Evolutionary conservation across 2,113 vertebrate genomes (phyloP).

Genomic region (Leptobrachium ailaonicum): DNA sequence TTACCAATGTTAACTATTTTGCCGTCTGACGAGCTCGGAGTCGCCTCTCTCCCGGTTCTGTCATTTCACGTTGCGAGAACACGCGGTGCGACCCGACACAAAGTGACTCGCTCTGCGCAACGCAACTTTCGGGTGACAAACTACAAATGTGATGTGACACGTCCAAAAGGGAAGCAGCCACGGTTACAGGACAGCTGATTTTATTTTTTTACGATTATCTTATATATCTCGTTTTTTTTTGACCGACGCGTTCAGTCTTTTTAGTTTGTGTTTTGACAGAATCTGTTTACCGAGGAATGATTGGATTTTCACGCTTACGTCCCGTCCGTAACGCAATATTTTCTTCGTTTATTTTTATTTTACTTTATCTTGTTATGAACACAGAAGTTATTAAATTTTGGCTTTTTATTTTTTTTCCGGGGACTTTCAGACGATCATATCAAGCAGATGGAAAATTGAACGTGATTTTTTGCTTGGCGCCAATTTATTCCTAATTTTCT

Average conservation of each 20-base stretch:
- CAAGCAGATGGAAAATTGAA: neutral
- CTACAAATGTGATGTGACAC: slow-evolving; percentile 41
- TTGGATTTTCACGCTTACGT: neutral
- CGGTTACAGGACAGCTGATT: slow-evolving; percentile 41
- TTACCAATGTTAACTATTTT: slow-evolving; percentile 37
- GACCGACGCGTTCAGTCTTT: neutral
- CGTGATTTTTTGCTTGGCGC: neutral
- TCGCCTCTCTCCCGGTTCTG: slow-evolving; percentile 13
- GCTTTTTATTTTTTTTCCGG: neutral
- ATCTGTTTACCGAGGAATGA: slow-evolving; percentile 19
- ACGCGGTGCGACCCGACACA: slow-evolving; percentile 21
- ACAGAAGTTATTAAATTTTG: slow-evolving; percentile 19
- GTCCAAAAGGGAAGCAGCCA: slow-evolving; percentile 4
- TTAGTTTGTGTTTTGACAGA: neutral
- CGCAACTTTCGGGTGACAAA: slow-evolving; percentile 38
- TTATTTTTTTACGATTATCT: neutral
- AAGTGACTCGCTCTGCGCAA: slow-evolving; percentile 28
- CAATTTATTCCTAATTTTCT: neutral
- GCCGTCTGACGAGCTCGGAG: slow-evolving; percentile 31
- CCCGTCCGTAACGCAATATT: neutral
- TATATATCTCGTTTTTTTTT: neutral
- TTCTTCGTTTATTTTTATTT: slow-evolving; percentile 8
- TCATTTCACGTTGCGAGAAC: slow-evolving; percentile 30
- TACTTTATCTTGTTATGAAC: slow-evolving; percentile 10
- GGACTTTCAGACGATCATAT: slow-evolving; percentile 24